Conservation (phyloP, 2,888 invertebrate species). For the Rhabditophanes sp. region DNA sequence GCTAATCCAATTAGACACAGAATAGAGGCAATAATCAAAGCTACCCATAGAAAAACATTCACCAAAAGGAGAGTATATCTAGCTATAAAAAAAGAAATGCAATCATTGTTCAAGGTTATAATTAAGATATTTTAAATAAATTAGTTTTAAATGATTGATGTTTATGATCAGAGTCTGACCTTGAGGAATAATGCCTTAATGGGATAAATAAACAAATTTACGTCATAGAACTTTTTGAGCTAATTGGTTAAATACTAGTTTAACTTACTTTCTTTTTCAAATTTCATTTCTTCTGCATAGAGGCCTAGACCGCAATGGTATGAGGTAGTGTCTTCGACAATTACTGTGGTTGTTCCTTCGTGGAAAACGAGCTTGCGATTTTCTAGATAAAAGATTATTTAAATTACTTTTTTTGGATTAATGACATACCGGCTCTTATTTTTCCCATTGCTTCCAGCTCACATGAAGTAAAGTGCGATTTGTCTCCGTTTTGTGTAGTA, state of each 20-base stretch:
- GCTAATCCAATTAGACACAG: constrained; percentile 30
- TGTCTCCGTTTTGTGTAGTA: constrained; percentile 29
- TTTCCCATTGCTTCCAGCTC: constrained; percentile 39
- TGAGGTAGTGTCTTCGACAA: constrained; percentile 38
- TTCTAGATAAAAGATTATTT: constrained; percentile 15
- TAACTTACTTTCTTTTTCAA: constrained; percentile 17
- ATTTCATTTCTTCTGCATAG: constrained; percentile 44
- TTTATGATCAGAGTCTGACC: too few relatives aligned
- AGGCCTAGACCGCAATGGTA: constrained; percentile 42
- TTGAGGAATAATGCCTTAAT: neutral
- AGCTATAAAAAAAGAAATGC: constrained; percentile 21
- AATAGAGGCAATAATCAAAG: constrained; percentile 31
- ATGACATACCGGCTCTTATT: constrained; percentile 24
- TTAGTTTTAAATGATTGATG: constrained; percentile 1
- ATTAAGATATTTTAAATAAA: constrained; percentile 1
- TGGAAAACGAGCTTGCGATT: constrained; percentile 32
- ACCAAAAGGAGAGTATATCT: constrained; percentile 23
- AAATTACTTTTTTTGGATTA: constrained; percentile 1
- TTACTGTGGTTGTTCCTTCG: constrained; percentile 23
- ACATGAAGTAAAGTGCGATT: constrained; percentile 30
- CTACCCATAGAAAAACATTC: constrained; percentile 32
- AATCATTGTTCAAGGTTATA: neutral
- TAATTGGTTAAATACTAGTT: constrained; percentile 3
- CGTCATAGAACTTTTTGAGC: constrained; percentile 1
- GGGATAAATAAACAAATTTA: neutral